A percentile compares a stretch with the other conserved stretches of the same genome.
Evolutionary conservation across 1,140 invertebrate species (phyloP).

Genomic region (Drosophila malerkotliana): DNA sequence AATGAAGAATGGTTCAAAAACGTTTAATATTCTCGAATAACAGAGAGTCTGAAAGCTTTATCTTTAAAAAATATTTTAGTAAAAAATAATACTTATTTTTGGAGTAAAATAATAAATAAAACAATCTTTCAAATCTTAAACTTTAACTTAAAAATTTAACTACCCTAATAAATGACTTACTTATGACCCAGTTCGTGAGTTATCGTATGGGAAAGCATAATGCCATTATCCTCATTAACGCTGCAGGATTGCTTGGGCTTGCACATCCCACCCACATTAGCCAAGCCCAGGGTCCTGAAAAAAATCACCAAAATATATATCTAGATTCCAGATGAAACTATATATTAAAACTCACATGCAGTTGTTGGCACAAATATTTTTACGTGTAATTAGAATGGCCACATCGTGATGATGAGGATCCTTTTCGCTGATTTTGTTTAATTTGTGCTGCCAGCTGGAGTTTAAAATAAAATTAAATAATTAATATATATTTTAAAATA

Average conservation of each 20-base stretch:
- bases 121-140: background rate
- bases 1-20: too few species aligned
- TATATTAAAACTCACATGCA: slow-evolving; percentile 70
- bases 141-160: background rate
- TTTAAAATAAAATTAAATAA: background rate
- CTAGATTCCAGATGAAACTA: background rate
- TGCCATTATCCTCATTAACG: slow-evolving; percentile 96
- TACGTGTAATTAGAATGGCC: slow-evolving; percentile 94
- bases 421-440: slow-evolving; percentile 90
- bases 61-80: too few species aligned
- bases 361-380: slow-evolving; percentile 90
- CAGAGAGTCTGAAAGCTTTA: too few species aligned
- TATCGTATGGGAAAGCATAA: slow-evolving; percentile 95
- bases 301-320: background rate
- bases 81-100: too few species aligned
- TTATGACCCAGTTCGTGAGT: slow-evolving; percentile 97
- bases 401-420: slow-evolving; percentile 97
- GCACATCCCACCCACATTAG: slow-evolving; percentile 96
- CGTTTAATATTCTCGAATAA: too few species aligned
- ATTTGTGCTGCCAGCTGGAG: slow-evolving; percentile 89
- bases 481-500: background rate
- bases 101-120: too few species aligned
- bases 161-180: slow-evolving; percentile 86
- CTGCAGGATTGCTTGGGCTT: slow-evolving; percentile 94
- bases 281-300: slow-evolving; percentile 92